A percentile compares a stretch with the other conserved stretches of the same genome.
phyloP scores from a whole-genome alignment of 2,888 invertebrate genomes.

The Drosophila tripunctata region DNA sequence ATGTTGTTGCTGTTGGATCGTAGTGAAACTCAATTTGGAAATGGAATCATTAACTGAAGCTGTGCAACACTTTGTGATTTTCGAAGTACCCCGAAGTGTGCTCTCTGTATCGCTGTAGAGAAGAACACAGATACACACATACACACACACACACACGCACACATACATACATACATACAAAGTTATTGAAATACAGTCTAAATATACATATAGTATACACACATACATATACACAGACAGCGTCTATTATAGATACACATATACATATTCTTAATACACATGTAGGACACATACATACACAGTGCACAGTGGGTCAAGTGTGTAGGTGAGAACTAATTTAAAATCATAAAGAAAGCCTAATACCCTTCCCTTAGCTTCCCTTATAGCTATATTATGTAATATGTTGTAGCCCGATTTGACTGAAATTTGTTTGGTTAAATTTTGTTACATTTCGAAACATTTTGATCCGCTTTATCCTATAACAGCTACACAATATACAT shows the following conservation, averaged over 20 bases:
- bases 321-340: not conserved
- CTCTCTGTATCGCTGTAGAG: slow-evolving; percentile 52
- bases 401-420: no score
- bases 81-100: slow-evolving; percentile 52
- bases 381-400: no score
- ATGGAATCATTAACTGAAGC: slow-evolving; percentile 40
- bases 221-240: not conserved
- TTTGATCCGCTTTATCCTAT: no score
- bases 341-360: not conserved
- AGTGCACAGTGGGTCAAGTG: slow-evolving; percentile 46
- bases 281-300: slow-evolving; percentile 5
- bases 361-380: not conserved
- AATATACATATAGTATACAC: slow-evolving; percentile 7
- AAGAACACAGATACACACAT: slow-evolving; percentile 33
- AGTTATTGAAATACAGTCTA: slow-evolving; percentile 2
- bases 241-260: not conserved
- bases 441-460: no score
- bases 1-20: slow-evolving; percentile 12
- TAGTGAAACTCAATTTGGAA: slow-evolving; percentile 26
- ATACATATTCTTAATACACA: not conserved
- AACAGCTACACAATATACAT: no score
- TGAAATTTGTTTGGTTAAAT: no score
- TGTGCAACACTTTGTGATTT: slow-evolving; percentile 49
- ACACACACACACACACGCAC: slow-evolving; percentile 4
- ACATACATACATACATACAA: slow-evolving; percentile 2